A percentile compares a stretch with the other conserved stretches of the same genome.
Conservation (phyloP, 2,113 vertebrate genomes). For the Solea senegalensis region DNA sequence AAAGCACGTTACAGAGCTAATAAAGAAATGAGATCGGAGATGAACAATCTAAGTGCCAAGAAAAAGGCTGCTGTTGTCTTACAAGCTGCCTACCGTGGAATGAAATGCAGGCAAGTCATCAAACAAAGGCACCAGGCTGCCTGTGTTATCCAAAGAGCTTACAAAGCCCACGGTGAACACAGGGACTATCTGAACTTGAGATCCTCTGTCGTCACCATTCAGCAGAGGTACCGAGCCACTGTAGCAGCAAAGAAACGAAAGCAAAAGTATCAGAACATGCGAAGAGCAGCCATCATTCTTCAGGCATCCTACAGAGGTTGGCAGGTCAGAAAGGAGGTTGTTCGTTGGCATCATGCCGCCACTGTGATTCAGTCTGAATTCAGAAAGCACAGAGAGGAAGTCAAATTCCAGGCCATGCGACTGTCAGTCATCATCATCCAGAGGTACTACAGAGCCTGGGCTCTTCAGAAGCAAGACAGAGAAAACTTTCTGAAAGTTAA, state of each 20-base stretch:
- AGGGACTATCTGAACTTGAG: not conserved
- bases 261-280: not conserved
- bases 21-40: conserved; percentile 66
- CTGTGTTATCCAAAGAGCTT: conserved; percentile 74
- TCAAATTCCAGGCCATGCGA: conserved; percentile 79
- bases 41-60: conserved; percentile 54
- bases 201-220: not conserved
- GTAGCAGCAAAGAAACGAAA: not conserved
- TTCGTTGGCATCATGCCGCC: not conserved
- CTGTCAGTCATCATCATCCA: conserved; percentile 67
- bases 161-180: not conserved
- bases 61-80: conserved; percentile 75
- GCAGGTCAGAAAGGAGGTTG: not conserved
- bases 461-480: not conserved
- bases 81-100: conserved; percentile 84
- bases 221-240: not conserved
- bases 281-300: not conserved
- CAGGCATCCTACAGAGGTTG: not conserved
- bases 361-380: not conserved
- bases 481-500: conserved; percentile 67
- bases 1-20: conserved; percentile 83
- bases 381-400: conserved; percentile 46
- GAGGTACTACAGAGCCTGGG: not conserved
- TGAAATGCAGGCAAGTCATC: conserved; percentile 74
- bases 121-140: conserved; percentile 73